These are phyloP conservation scores for Eupithecia vulgata DNA, from an alignment of 2,888 invertebrate species.

Conservation along the genomic window DNA sequence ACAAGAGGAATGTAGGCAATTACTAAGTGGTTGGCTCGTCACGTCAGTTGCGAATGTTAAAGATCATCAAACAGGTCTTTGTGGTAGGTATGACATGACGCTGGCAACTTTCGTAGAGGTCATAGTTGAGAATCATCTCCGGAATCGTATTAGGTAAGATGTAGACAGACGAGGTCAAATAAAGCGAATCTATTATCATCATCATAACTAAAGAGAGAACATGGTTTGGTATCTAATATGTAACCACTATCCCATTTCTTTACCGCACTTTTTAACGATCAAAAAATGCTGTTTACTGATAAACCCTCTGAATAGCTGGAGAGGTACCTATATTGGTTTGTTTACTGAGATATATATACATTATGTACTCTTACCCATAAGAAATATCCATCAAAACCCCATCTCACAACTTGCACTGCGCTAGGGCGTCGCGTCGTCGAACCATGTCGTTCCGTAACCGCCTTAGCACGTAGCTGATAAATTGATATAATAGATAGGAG, in stretches of 20 bases:
- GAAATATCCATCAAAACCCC: too few species aligned
- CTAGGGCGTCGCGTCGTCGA: too few species aligned
- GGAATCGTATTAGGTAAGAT: slow-evolving; percentile 54
- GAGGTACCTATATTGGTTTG: too few species aligned
- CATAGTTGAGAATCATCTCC: slow-evolving; percentile 60
- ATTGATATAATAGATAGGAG: too few species aligned
- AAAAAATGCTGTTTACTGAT: too few species aligned
- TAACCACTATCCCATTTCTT: not conserved
- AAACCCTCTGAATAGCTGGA: too few species aligned
- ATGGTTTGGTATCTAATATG: not conserved
- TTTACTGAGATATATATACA: too few species aligned
- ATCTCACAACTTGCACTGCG: too few species aligned
- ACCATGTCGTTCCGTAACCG: too few species aligned
- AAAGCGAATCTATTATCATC: not conserved
- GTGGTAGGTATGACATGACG: slow-evolving; percentile 35
- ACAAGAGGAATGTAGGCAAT: slow-evolving; percentile 26
- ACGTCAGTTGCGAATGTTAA: slow-evolving; percentile 36
- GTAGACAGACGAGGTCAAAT: slow-evolving; percentile 45
- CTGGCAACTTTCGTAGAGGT: slow-evolving; percentile 59
- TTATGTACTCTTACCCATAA: too few species aligned
- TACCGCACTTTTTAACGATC: too few species aligned
- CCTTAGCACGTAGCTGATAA: too few species aligned
- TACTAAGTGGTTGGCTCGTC: slow-evolving; percentile 21
- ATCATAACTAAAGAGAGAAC: not conserved
- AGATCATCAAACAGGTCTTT: slow-evolving; percentile 35